Percentiles rank a stretch among this genome's conserved stretches.
Conservation (phyloP, 53 echinoderm and acorn worm genomes). For the Actinopyga echinites region DNA sequence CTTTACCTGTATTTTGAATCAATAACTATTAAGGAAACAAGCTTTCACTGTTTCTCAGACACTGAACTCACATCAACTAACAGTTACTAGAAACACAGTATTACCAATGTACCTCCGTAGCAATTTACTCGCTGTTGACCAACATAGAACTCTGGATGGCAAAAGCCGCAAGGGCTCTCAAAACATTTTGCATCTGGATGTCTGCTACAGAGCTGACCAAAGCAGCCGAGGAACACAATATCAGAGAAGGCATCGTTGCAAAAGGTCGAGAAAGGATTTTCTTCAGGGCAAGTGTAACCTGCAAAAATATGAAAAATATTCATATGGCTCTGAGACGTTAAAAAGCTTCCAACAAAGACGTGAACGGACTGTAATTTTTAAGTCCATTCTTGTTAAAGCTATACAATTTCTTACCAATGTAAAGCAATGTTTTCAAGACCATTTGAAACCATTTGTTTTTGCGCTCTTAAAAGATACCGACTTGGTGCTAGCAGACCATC, state of each 20-base stretch:
- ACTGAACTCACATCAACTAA: too few species aligned
- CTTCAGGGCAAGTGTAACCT: conserved; percentile 9
- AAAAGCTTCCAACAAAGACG: too few species aligned
- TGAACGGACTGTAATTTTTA: too few species aligned
- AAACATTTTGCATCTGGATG: conserved; percentile 3
- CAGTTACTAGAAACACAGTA: background rate
- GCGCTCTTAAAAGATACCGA: too few species aligned
- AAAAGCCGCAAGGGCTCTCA: background rate
- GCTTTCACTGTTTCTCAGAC: too few species aligned
- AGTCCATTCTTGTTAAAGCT: too few species aligned
- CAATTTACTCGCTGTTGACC: background rate
- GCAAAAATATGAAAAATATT: background rate
- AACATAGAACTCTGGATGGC: background rate
- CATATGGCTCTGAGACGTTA: background rate
- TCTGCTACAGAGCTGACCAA: background rate
- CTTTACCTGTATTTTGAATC: too few species aligned
- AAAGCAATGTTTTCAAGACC: too few species aligned
- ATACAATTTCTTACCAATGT: too few species aligned
- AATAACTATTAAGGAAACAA: too few species aligned
- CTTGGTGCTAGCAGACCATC: too few species aligned
- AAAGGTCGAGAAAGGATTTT: background rate
- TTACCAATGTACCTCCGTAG: background rate
- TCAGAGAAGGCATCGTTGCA: background rate
- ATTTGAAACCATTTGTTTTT: too few species aligned
- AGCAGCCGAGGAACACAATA: background rate